phyloP scores from a whole-genome alignment of 2,797 vertebrate species.

The Falco biarmicus region DNA sequence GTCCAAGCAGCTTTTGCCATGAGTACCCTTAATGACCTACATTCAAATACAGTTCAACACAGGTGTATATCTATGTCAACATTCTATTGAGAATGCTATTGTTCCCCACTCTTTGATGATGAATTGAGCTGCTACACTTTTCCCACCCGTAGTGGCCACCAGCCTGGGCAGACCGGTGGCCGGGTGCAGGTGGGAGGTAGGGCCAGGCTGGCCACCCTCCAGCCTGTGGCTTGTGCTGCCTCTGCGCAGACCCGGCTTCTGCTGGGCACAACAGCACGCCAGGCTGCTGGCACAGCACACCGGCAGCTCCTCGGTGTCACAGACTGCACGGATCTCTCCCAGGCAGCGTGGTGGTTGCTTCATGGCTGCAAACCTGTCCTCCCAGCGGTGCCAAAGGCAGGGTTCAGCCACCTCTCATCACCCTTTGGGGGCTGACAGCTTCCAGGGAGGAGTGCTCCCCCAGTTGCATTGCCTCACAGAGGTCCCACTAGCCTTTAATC shows the following conservation, averaged over 20 bases:
- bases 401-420: neutral
- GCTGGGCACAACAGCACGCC: no score
- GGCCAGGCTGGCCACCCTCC: neutral
- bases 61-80: neutral
- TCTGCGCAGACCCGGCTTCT: neutral
- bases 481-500: neutral
- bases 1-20: neutral
- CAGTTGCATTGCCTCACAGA: no score
- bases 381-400: neutral
- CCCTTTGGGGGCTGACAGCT: neutral
- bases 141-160: rapidly evolving
- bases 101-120: neutral
- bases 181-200: neutral
- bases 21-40: neutral
- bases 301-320: neutral
- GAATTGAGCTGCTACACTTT: neutral
- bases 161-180: no score
- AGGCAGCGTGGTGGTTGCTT: rapidly evolving
- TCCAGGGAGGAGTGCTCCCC: neutral
- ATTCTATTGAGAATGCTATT: neutral
- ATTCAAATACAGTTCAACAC: neutral
- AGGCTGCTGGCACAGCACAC: neutral
- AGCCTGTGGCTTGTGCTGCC: neutral
- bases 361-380: neutral
- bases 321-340: neutral